phyloP scores from a whole-genome alignment of 1,140 invertebrate genomes.

The Teleogryllus occipitalis region DNA sequence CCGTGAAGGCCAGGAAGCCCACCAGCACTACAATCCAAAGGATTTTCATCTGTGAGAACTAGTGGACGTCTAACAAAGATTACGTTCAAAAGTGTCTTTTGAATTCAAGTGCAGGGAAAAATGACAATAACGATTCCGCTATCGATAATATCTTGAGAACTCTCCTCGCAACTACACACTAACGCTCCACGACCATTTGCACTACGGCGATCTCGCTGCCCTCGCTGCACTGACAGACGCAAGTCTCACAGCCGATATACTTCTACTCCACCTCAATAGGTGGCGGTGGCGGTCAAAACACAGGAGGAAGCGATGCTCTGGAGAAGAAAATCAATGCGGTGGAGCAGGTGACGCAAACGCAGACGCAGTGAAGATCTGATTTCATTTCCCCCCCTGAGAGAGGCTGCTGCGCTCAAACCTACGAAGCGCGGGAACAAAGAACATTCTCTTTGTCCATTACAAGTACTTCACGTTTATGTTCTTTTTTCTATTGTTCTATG shows the following conservation, averaged over 20 bases:
- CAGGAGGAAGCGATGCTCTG: neutral
- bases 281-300: constrained; percentile 9
- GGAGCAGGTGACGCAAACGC: constrained; percentile 5
- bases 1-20: constrained; percentile 18
- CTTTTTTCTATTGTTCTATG: no score
- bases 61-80: no score
- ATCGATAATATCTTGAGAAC: no score
- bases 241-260: neutral
- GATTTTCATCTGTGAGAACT: constrained; percentile 16
- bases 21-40: constrained; percentile 23
- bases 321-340: constrained; percentile 12
- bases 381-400: neutral
- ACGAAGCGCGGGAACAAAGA: no score
- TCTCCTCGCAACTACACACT: neutral
- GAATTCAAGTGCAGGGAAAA: no score
- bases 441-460: no score
- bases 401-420: no score
- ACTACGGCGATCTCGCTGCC: neutral
- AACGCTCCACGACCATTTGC: neutral
- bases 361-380: neutral
- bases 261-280: constrained; percentile 13
- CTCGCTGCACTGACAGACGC: constrained; percentile 7
- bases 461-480: no score
- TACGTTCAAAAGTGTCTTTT: no score
- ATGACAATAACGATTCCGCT: no score